Percentiles rank a stretch among this genome's conserved stretches.
phyloP scores from a whole-genome alignment of 2,113 vertebrate genomes.

The Hystrix cristata region DNA sequence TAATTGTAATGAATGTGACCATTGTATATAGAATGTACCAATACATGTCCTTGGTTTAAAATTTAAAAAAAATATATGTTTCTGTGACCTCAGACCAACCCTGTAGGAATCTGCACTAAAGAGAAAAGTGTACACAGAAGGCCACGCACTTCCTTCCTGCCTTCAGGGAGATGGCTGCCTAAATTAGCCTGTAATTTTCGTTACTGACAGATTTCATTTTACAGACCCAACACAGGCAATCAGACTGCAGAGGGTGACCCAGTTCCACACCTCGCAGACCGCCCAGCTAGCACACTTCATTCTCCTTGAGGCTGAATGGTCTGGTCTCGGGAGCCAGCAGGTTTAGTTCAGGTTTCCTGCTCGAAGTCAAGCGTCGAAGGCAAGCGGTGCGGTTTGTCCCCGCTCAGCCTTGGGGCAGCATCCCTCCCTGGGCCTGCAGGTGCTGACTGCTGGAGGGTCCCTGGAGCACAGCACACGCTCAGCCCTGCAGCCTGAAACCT shows the following conservation, averaged over 20 bases:
- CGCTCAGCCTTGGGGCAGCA: slow-evolving; percentile 86
- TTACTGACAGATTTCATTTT: slow-evolving; percentile 65
- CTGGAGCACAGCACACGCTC: too few species aligned
- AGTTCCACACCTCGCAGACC: neutral
- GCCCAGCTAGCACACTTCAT: neutral
- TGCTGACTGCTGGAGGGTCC: slow-evolving; percentile 92
- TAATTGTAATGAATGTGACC: neutral
- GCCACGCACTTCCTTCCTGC: neutral
- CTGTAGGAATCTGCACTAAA: neutral
- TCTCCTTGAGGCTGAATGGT: neutral
- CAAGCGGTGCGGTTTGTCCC: neutral
- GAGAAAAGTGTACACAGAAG: neutral
- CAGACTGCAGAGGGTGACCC: neutral
- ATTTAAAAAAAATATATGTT: neutral
- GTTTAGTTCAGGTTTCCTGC: neutral
- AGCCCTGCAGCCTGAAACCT: too few species aligned
- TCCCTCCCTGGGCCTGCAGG: slow-evolving; percentile 91
- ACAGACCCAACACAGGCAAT: neutral
- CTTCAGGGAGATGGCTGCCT: slow-evolving; percentile 16
- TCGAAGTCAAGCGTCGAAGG: neutral
- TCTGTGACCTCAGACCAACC: slow-evolving; percentile 43
- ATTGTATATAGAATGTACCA: too few species aligned
- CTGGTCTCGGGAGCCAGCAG: neutral
- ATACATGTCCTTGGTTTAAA: too few species aligned
- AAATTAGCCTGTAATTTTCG: slow-evolving; percentile 12